Percentiles rank a stretch among this genome's conserved stretches.
These are phyloP conservation scores for Pteromalus puparum DNA, from an alignment of 1,140 invertebrate genomes.

Conservation along the genomic window DNA sequence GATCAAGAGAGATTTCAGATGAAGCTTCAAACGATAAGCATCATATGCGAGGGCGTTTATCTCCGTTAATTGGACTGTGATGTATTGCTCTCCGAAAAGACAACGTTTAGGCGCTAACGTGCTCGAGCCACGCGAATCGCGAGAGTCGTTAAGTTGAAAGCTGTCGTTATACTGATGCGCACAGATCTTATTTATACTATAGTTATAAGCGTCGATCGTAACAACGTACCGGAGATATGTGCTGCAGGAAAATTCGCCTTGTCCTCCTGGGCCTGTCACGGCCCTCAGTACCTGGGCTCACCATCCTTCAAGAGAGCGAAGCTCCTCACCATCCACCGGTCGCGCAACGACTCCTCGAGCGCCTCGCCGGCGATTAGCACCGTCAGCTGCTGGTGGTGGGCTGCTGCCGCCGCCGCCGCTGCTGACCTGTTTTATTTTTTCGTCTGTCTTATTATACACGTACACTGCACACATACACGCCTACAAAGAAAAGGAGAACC, in stretches of 20 bases:
- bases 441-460: neutral
- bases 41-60: neutral
- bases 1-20: neutral
- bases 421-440: conserved; percentile 49
- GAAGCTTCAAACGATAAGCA: no score
- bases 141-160: no score
- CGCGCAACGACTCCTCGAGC: neutral
- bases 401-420: conserved; percentile 17
- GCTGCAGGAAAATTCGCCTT: neutral
- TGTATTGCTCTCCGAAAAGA: neutral
- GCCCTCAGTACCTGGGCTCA: neutral
- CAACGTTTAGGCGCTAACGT: neutral
- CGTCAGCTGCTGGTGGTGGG: conserved; percentile 1
- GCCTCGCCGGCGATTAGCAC: neutral
- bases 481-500: no score
- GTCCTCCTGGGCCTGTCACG: neutral
- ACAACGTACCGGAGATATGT: neutral
- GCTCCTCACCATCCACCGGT: neutral
- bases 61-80: neutral
- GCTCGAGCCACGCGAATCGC: no score
- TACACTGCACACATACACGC: neutral
- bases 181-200: neutral
- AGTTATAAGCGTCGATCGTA: neutral
- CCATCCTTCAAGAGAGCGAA: neutral
- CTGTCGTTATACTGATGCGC: no score